Percentiles rank a stretch among this genome's conserved stretches.
Evolutionary conservation across 2,888 invertebrate species (phyloP).

Genomic region (Deilephila porcellus): DNA sequence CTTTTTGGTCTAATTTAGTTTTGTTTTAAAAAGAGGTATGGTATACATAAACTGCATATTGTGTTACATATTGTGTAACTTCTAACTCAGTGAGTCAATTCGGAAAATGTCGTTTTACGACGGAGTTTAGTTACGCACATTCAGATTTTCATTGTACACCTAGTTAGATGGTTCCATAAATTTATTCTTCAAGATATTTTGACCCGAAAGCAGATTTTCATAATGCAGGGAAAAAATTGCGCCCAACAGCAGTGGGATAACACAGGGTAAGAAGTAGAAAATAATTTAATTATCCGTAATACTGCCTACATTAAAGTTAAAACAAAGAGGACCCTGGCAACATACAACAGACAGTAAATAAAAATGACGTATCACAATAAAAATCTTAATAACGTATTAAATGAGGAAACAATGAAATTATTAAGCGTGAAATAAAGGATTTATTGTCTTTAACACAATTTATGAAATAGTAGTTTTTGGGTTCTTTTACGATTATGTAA

Average conservation of each 20-base stretch:
- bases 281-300: neutral
- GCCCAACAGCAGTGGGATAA: too few species aligned
- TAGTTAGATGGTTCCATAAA: too few species aligned
- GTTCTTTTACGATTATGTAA: conserved; percentile 3
- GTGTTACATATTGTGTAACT: too few species aligned
- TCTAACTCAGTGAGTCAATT: too few species aligned
- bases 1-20: too few species aligned
- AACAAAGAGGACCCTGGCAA: conserved; percentile 17
- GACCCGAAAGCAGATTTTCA: too few species aligned
- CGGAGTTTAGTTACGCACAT: too few species aligned
- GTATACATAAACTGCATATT: too few species aligned
- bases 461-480: neutral
- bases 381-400: conserved; percentile 27
- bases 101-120: too few species aligned
- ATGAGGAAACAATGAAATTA: conserved; percentile 31
- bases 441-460: conserved; percentile 14
- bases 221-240: neutral
- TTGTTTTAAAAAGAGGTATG: too few species aligned
- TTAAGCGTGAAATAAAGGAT: conserved; percentile 26
- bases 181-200: too few species aligned
- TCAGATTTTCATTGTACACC: too few species aligned
- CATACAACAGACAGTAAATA: neutral
- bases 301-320: neutral
- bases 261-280: neutral
- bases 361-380: conserved; percentile 4